Evolutionary conservation across 1,140 invertebrate species (phyloP).

Genomic region (Pararge aegeria): DNA sequence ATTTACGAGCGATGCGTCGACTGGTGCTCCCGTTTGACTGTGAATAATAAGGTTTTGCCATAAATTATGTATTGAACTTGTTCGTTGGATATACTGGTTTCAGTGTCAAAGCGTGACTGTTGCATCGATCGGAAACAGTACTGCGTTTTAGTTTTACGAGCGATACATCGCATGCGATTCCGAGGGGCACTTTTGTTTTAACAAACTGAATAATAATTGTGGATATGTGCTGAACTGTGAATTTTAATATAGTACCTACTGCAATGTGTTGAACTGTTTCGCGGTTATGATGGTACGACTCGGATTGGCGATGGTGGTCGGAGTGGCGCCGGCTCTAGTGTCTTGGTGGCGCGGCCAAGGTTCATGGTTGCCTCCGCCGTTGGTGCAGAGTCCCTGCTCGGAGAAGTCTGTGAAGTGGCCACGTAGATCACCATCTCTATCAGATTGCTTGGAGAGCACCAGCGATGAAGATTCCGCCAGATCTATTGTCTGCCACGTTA

Average conservation of each 20-base stretch:
- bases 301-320: constrained; percentile 69
- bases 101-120: constrained; percentile 2
- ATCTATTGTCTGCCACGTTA: constrained; percentile 68
- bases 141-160: not conserved
- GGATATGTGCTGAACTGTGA: not conserved
- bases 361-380: constrained; percentile 42
- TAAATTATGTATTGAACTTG: constrained; percentile 22
- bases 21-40: constrained; percentile 9
- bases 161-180: not conserved
- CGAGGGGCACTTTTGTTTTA: too few species aligned
- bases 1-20: constrained; percentile 53
- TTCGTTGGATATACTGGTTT: not conserved
- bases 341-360: constrained; percentile 67
- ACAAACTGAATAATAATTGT: not conserved
- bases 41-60: not conserved
- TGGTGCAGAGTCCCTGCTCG: constrained; percentile 40
- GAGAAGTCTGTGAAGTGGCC: constrained; percentile 59
- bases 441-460: constrained; percentile 67
- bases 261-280: not conserved
- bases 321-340: constrained; percentile 69
- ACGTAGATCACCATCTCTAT: constrained; percentile 62
- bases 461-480: constrained; percentile 71
- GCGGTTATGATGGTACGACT: constrained; percentile 59
- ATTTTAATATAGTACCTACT: too few species aligned
- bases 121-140: not conserved